Evolutionary conservation across 2,797 vertebrate genomes (phyloP).

Genomic region (Argentina silus): DNA sequence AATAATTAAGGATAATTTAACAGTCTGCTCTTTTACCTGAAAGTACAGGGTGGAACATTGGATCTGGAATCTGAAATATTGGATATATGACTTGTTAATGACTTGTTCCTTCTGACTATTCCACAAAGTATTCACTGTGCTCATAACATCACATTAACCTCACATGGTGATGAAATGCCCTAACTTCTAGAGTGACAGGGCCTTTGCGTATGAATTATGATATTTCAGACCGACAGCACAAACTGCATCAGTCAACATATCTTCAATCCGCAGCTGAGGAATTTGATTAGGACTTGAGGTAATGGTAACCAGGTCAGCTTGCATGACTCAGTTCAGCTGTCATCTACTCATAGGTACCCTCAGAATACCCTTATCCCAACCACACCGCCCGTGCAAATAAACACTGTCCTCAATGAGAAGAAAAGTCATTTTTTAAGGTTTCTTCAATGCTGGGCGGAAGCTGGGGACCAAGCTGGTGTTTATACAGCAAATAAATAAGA

Average conservation of each 20-base stretch:
- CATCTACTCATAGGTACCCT: conserved; percentile 68
- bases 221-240: conserved; percentile 60
- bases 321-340: conserved; percentile 67
- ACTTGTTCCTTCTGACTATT: conserved; percentile 53
- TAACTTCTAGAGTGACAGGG: conserved; percentile 67
- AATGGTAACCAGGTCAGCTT: conserved; percentile 68
- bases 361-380: conserved; percentile 63
- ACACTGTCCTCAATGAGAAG: conserved; percentile 70
- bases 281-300: conserved; percentile 74
- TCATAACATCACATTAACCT: conserved; percentile 64
- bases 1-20: conserved; percentile 41
- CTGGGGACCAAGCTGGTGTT: conserved; percentile 63
- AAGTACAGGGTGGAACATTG: conserved; percentile 13
- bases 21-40: conserved; percentile 28
- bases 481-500: conserved; percentile 82
- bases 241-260: conserved; percentile 62
- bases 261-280: conserved; percentile 64
- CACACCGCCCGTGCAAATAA: conserved; percentile 78
- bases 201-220: conserved; percentile 61
- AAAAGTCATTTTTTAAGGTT: conserved; percentile 74
- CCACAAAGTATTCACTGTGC: conserved; percentile 52
- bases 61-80: conserved; percentile 38
- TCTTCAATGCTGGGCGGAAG: conserved; percentile 63
- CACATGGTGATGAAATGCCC: conserved; percentile 60
- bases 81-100: conserved; percentile 24